phyloP scores from a whole-genome alignment of 64 coral and sea anemone species.

The Astreopora myriophthalma region DNA sequence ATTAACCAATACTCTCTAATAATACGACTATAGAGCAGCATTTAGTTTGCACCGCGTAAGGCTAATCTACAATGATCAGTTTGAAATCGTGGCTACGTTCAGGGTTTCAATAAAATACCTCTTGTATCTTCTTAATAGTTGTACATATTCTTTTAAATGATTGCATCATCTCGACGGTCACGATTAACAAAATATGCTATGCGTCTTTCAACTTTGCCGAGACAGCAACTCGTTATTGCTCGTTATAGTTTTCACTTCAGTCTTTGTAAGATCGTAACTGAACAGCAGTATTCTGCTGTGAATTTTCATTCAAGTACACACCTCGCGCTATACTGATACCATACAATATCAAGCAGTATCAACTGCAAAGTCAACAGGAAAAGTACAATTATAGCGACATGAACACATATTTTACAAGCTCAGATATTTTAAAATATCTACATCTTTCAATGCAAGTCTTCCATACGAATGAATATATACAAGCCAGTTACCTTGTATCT shows the following conservation, averaged over 20 bases:
- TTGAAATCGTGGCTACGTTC: not conserved
- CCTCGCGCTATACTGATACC: not conserved
- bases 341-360: not conserved
- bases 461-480: not conserved
- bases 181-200: conserved; percentile 11
- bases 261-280: not conserved
- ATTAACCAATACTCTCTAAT: not conserved
- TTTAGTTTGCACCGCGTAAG: not conserved
- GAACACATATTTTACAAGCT: conserved; percentile 15
- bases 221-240: not conserved
- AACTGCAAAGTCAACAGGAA: not conserved
- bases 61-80: not conserved
- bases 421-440: conserved; percentile 40
- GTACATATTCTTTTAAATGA: not conserved
- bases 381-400: not conserved
- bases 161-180: not conserved
- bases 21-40: not conserved
- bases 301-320: not conserved
- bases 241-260: not conserved
- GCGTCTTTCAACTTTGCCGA: not conserved
- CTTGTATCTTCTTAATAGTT: not conserved
- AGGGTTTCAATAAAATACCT: not conserved
- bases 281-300: not conserved
- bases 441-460: not conserved
- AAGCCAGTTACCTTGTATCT: not conserved